A percentile compares a stretch with the other conserved stretches of the same genome.
Conservation (phyloP, 2,797 vertebrate species). For the Lepilemur septentrionalis region DNA sequence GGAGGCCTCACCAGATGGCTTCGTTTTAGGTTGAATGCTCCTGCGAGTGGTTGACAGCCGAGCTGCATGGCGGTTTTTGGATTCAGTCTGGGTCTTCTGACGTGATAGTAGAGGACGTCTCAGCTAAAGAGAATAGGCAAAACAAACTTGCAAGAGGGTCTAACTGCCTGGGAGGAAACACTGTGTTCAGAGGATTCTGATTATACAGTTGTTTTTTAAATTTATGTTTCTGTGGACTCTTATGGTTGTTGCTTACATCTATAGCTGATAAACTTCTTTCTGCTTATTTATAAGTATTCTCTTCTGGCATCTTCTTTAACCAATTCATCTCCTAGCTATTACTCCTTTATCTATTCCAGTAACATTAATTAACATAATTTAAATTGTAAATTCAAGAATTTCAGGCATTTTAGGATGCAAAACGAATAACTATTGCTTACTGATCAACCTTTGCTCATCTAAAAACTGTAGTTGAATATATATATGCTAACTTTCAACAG, state of each 20-base stretch:
- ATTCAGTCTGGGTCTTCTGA: slow-evolving; percentile 92
- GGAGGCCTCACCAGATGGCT: slow-evolving; percentile 89
- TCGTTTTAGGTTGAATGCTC: slow-evolving; percentile 96
- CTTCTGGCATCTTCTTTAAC: neutral
- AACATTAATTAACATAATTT: neutral
- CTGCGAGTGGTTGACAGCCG: slow-evolving; percentile 95
- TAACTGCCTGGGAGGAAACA: neutral
- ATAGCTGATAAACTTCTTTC: neutral
- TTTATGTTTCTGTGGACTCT: neutral
- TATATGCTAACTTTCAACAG: neutral
- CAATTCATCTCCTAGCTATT: neutral
- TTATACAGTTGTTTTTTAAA: neutral
- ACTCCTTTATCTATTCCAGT: neutral
- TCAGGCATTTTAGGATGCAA: neutral
- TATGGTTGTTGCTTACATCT: neutral
- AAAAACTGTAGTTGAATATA: neutral
- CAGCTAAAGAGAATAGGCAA: slow-evolving; percentile 85
- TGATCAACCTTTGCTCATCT: neutral
- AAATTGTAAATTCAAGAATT: neutral
- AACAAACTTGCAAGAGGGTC: slow-evolving; percentile 36
- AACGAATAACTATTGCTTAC: neutral
- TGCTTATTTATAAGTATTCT: neutral
- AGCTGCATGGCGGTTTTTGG: slow-evolving; percentile 91
- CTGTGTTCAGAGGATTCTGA: neutral
- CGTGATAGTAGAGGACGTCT: slow-evolving; percentile 96